Evolutionary conservation across 2,888 invertebrate species (phyloP).

Genomic region (Drosophila algonquin): DNA sequence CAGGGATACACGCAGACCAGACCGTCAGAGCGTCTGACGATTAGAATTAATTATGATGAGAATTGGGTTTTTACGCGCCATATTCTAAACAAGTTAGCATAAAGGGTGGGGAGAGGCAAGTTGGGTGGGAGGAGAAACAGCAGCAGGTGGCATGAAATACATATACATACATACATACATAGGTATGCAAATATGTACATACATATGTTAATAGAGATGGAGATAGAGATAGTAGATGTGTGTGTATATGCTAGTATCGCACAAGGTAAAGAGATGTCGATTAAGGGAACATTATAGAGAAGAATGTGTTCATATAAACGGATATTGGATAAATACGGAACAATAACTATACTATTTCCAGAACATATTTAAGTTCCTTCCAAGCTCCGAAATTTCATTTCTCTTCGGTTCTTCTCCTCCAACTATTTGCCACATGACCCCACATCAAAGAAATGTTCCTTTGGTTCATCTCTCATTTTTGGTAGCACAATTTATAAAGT

Average conservation of each 20-base stretch:
- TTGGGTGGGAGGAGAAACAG: not conserved
- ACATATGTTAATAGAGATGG: not conserved
- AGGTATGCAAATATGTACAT: too few species aligned
- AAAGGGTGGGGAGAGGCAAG: not conserved
- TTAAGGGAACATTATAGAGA: too few species aligned
- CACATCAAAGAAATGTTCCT: not conserved
- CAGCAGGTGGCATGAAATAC: slow-evolving; percentile 11
- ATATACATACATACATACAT: too few species aligned
- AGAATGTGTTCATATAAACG: too few species aligned
- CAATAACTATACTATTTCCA: too few species aligned
- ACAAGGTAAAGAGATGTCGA: too few species aligned
- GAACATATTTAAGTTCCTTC: too few species aligned
- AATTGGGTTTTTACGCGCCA: slow-evolving; percentile 10
- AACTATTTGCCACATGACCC: not conserved
- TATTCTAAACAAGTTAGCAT: not conserved
- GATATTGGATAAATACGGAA: too few species aligned
- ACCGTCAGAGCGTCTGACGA: not conserved
- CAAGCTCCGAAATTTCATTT: too few species aligned
- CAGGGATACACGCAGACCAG: slow-evolving; percentile 6
- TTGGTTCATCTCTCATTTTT: not conserved
- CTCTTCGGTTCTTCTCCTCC: too few species aligned
- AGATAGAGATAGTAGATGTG: too few species aligned
- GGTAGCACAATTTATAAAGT: slow-evolving; percentile 5
- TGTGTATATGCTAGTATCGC: too few species aligned
- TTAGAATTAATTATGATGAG: slow-evolving; percentile 38